Base-by-base conservation (phyloP, 2,888 invertebrate genomes). In the Napeogenes inachia region DNA sequence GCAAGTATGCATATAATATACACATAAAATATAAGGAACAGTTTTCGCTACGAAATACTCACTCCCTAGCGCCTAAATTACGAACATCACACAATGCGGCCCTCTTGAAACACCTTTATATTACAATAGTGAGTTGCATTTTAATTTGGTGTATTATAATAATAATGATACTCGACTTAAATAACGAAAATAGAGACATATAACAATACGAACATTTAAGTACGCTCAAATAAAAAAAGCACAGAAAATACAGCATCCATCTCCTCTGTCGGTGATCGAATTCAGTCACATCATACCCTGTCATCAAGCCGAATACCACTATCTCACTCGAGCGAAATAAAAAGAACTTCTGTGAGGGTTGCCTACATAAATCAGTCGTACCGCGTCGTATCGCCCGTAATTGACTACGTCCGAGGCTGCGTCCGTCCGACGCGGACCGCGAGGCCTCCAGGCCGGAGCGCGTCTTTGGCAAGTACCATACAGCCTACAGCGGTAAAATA, bases 281-380 rank as follows among this genome's bases (percentile, higher is more conserved):
- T 12, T 47, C 47, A 47, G 12, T 30, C 12, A 42, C 53, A 54
- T 45, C 54, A 55, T 59, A 50, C 58, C 55, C 58, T 62, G 58
- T 57, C 50, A 50, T 57, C 21, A 50, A 53, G 54, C 60, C 35
- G 46, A 56, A 50, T 8, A 50, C 30, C 47, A 47, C 13, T 6
- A 12, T 50, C 50, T 30, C 50, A 30, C 50, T 50, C 30, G 30
- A 50, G 50, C 59, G 50, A 66, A 61, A 54, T 54, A 56, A 64
- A 67, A 4, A 53, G 42, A 57, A 21, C n/a, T 21, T 42, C 6
- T 8, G 45, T 4, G 50, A 56, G 53, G 54, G 54, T 53, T 33
- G 56, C 60, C 45, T 56, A 45, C 6, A 63, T 30, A 62, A 63
- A 71, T 70, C 70, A 70, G 70, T 69, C 68, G 60, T 62, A 64